Evolutionary conservation across 2,888 invertebrate species (phyloP).

Genomic region (Agrochola macilenta): DNA sequence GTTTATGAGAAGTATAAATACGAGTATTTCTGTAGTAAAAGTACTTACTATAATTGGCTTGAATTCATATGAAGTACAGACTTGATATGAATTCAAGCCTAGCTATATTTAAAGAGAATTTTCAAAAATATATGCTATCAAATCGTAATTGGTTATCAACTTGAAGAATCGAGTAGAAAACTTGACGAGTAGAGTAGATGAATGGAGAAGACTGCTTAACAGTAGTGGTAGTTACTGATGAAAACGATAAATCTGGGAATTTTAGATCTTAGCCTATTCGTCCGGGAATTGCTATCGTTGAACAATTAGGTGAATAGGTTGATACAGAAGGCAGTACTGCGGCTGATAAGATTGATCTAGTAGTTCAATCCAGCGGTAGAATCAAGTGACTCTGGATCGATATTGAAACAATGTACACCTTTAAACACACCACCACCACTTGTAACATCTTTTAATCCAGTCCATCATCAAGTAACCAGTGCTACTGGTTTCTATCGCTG

Average conservation of each 20-base stretch:
- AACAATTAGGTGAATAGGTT: not conserved
- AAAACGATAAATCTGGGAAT: not conserved
- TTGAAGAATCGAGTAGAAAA: not conserved
- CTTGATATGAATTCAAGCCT: slow-evolving; percentile 4
- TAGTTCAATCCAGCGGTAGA: not conserved
- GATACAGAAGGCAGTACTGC: not conserved
- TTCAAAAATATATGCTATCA: not conserved
- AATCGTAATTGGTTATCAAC: not conserved
- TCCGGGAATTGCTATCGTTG: not conserved
- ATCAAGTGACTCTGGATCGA: not conserved
- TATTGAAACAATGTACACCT: not conserved
- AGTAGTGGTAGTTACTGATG: not conserved
- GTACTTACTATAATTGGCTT: not conserved
- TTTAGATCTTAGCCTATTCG: not conserved
- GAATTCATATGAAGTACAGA: too few species aligned
- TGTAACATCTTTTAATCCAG: not conserved
- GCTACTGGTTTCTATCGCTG: not conserved
- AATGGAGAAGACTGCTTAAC: too few species aligned
- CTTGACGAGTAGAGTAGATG: too few species aligned
- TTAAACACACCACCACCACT: too few species aligned
- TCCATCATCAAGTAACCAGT: too few species aligned
- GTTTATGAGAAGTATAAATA: slow-evolving; percentile 32
- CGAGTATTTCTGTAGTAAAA: not conserved
- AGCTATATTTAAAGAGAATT: not conserved
- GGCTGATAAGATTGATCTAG: not conserved